Evolutionary conservation across 2,113 vertebrate species (phyloP).

Genomic region (Sinocyclocheilus maitianheensis): DNA sequence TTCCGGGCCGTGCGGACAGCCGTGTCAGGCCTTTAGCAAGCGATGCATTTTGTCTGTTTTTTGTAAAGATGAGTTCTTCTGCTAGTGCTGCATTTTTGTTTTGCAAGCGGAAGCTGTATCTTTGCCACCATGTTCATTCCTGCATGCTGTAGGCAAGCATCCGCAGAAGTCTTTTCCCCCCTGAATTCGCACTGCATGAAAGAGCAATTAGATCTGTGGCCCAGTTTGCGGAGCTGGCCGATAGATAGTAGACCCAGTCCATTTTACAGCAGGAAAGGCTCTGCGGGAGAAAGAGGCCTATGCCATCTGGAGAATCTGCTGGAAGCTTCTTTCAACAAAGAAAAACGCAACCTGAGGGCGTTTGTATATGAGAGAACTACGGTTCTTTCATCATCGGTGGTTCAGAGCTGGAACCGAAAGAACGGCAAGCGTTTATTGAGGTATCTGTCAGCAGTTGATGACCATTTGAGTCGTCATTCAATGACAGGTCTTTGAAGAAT

Average conservation of each 20-base stretch:
- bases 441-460: slow-evolving; percentile 3
- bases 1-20: not conserved
- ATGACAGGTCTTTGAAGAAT: slow-evolving; percentile 13
- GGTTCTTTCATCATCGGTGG: not conserved
- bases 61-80: slow-evolving; percentile 6
- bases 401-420: not conserved
- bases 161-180: slow-evolving; percentile 12
- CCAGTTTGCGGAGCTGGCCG: slow-evolving; percentile 40
- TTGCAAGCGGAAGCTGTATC: slow-evolving; percentile 30
- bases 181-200: slow-evolving; percentile 48
- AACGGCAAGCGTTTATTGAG: slow-evolving; percentile 7
- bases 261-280: slow-evolving; percentile 39
- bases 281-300: slow-evolving; percentile 5
- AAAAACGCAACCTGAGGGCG: slow-evolving; percentile 19
- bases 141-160: slow-evolving; percentile 27
- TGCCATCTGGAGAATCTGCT: slow-evolving; percentile 41
- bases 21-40: slow-evolving; percentile 10
- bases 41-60: slow-evolving; percentile 8
- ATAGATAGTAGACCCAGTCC: slow-evolving; percentile 36
- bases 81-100: slow-evolving; percentile 21
- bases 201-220: slow-evolving; percentile 53
- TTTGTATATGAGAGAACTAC: not conserved
- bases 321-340: slow-evolving; percentile 13
- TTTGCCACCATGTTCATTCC: slow-evolving; percentile 19
- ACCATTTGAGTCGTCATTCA: slow-evolving; percentile 2